Evolutionary conservation across 2,113 vertebrate species (phyloP).

Genomic region (Stegostoma tigrinum): DNA sequence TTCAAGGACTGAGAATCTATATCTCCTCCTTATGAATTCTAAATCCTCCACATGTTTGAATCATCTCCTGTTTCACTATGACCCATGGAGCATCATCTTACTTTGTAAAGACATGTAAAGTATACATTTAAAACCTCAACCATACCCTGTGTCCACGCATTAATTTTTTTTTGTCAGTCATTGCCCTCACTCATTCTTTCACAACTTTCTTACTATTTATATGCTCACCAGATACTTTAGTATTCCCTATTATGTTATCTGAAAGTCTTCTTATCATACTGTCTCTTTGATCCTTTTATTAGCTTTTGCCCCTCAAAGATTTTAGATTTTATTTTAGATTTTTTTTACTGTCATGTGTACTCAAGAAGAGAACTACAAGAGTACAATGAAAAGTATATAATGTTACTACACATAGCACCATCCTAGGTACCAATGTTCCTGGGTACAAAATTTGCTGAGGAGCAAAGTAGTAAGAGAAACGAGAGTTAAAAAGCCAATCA

Average conservation of each 20-base stretch:
- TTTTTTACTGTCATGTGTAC: no score
- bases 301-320: background rate
- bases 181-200: background rate
- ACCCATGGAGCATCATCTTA: background rate
- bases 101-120: background rate
- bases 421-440: no score
- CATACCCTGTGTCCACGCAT: background rate
- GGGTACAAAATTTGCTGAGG: no score
- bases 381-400: no score
- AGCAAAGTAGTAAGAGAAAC: no score
- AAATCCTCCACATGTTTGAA: no score
- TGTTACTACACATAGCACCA: no score
- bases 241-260: background rate
- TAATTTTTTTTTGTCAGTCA: background rate
- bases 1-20: no score
- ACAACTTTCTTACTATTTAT: background rate
- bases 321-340: no score
- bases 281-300: background rate
- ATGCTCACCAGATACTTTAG: background rate
- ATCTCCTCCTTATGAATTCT: no score
- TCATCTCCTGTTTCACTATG: background rate
- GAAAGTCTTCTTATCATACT: background rate
- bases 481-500: no score
- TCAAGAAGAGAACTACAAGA: no score
- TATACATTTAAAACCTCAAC: background rate